phyloP scores from a whole-genome alignment of 2,113 vertebrate species.

The Tachuris rubrigastra region DNA sequence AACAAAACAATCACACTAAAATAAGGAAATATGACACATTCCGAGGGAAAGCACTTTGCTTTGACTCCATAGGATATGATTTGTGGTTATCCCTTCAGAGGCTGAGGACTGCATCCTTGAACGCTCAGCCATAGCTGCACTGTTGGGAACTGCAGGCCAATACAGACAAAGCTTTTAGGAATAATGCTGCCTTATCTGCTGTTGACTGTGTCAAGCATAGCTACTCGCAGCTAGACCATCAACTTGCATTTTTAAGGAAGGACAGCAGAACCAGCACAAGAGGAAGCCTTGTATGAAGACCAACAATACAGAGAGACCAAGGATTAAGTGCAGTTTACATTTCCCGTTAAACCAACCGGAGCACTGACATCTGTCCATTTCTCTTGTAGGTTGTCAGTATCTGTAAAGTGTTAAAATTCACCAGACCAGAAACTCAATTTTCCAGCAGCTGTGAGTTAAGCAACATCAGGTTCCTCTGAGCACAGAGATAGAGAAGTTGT shows the following conservation, averaged over 20 bases:
- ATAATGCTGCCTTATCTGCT: not conserved
- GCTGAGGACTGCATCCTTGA: not conserved
- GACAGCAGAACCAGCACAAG: not conserved
- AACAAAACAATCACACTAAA: not conserved
- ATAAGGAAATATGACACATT: not conserved
- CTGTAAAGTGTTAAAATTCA: conserved; percentile 29
- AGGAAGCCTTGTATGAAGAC: not conserved
- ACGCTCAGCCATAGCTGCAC: not conserved
- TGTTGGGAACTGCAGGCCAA: not conserved
- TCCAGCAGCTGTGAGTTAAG: not conserved
- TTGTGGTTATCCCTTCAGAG: not conserved
- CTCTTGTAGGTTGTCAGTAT: not conserved
- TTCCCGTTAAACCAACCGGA: not conserved
- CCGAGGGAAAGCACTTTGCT: not conserved
- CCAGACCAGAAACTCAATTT: conserved; percentile 13
- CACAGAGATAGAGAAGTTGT: not conserved
- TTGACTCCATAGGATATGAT: not conserved
- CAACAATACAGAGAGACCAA: not conserved
- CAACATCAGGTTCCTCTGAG: not conserved
- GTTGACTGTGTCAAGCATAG: rapidly evolving
- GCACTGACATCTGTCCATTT: not conserved
- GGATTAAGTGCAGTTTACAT: not conserved
- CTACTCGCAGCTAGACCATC: not conserved
- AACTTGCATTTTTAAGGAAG: not conserved
- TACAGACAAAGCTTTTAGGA: not conserved